These are phyloP conservation scores for Saccopteryx bilineata DNA, from an alignment of 2,113 vertebrate genomes.

Conservation along the genomic window DNA sequence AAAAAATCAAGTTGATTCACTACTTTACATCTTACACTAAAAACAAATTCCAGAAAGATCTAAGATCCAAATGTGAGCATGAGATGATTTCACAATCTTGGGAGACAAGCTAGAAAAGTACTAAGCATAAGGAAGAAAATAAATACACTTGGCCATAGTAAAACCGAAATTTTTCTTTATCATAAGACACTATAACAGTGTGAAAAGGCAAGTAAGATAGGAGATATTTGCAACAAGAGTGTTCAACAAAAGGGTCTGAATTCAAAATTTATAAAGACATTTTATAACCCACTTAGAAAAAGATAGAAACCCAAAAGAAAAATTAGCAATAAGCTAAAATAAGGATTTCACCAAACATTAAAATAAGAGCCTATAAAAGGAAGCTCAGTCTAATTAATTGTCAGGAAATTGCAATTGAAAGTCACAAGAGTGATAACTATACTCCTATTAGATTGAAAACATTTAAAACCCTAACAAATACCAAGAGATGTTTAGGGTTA, in stretches of 20 bases:
- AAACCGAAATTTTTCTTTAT: neutral
- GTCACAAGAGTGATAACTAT: neutral
- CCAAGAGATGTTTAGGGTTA: neutral
- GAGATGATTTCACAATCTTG: neutral
- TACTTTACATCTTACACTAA: neutral
- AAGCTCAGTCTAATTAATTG: neutral
- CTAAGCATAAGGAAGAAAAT: neutral
- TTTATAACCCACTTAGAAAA: slow-evolving; percentile 19
- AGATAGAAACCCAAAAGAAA: neutral
- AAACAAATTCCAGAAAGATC: slow-evolving; percentile 18
- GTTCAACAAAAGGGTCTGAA: neutral
- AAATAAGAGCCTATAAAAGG: neutral
- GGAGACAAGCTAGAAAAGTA: neutral
- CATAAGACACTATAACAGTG: neutral
- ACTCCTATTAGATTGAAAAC: neutral
- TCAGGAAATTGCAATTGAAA: neutral
- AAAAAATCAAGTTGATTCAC: neutral
- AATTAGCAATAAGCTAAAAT: neutral
- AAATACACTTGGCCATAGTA: neutral
- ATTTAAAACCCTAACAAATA: neutral
- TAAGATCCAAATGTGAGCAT: neutral
- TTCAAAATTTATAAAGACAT: slow-evolving; percentile 10
- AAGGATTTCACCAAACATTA: neutral
- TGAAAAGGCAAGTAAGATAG: neutral
- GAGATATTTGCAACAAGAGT: neutral